Base-by-base conservation (phyloP, 2,888 invertebrate genomes). In the Malachius bipustulatus region DNA sequence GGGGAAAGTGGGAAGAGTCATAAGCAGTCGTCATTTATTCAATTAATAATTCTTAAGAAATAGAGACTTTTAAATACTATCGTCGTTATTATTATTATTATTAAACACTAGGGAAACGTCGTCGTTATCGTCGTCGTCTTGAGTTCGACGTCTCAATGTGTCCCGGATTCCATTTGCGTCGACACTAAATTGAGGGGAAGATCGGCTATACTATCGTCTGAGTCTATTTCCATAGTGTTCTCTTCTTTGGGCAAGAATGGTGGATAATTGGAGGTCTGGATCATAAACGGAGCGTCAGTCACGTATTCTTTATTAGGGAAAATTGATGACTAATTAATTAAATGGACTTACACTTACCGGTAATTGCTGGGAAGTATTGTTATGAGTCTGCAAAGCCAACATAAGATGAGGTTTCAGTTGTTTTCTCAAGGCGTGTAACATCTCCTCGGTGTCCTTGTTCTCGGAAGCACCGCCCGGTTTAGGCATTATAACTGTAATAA, bases 391-490 rank as follows among this genome's bases (percentile, higher is more conserved):
- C 37, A 75, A 64, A 4, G 75, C 75, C 65, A 75, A 71, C 56
- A 75, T 69, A 38, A 79, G 60, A 55, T 80, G 79, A 36, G 80
- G 80, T 54, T 79, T 79, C 47, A 80, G 69, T 57, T 77, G 77
- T 12, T 76, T 65, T 8, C 81, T 67, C 46, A 80, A 63, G 30
- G 79, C 80, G 31, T 71, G 74, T 50, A 80, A 60, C 70, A 80
- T 77, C 30, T 77, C 77, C 47, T 77, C 77, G 45, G 55, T 59
- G 42, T 62, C 52, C 10, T 56, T 43, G 37, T 48, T 36, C 41
- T 52, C 51, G 50, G 51, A 63, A 62, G 11, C 66, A 60, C 41
- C 43, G 14, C 46, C 47, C 15, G 47, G 47, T 44, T 53, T 55
- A 4, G 54, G 48, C 38, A 48, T 50, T 48, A 45, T 30, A 42